Conservation (phyloP, 2,113 vertebrate species). For the Enhydra lutris region DNA sequence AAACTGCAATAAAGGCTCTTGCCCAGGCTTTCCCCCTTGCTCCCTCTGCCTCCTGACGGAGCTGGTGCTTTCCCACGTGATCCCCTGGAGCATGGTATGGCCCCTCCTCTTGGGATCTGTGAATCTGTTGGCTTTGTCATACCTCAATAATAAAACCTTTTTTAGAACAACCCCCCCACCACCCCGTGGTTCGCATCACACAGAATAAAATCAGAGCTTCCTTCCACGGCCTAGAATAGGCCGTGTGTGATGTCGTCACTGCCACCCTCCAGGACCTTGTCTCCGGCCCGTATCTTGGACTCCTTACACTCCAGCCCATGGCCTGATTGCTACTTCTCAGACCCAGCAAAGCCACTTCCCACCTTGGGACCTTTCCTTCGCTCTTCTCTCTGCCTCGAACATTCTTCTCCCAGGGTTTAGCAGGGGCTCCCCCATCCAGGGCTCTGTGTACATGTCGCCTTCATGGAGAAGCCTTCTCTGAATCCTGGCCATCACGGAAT, state of each 20-base stretch:
- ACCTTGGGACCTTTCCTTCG: not conserved
- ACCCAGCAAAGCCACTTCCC: not conserved
- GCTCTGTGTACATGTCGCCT: not conserved
- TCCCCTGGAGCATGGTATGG: fast-evolving
- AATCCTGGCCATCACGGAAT: not conserved
- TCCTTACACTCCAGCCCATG: too few relatives aligned
- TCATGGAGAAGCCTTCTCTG: not conserved
- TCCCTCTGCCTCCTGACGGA: not conserved
- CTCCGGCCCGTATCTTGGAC: not conserved
- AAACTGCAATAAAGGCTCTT: not conserved
- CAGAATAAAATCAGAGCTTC: not conserved
- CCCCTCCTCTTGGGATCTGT: not conserved
- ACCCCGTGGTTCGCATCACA: not conserved
- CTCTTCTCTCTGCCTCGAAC: not conserved
- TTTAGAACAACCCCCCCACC: not conserved
- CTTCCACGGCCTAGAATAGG: not conserved
- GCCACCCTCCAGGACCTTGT: not conserved
- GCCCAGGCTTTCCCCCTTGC: not conserved
- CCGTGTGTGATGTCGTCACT: not conserved
- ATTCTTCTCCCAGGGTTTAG: not conserved
- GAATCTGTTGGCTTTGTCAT: not conserved
- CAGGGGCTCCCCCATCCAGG: not conserved
- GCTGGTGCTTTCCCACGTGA: not conserved
- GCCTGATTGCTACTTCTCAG: not conserved
- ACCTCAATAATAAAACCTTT: not conserved